Evolutionary conservation across 92 coral and sea anemone species (phyloP), one percentile per base, ranked within the genome.

Genomic region (Phenganax stokvisi): DNA sequence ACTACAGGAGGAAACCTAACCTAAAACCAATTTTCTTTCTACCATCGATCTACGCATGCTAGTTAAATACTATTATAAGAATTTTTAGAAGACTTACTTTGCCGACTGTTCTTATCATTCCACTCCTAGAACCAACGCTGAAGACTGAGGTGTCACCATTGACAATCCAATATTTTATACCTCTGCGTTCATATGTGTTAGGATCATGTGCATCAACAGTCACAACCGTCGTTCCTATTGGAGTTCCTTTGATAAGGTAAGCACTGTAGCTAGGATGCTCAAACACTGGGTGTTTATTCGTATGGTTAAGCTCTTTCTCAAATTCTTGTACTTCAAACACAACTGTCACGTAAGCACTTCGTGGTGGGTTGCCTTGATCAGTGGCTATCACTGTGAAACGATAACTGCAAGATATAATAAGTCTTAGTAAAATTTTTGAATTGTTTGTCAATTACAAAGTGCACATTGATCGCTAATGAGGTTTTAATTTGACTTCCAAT

Each of bases 131-230:
- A 30, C 56, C 80, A 17, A 75, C 51, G 12, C 29, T 8, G 31
- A 75, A 75, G 47, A 61, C 54, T 12, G 12, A 10, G 66, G 28
- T 65, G 29, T 54, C 60, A 7, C 80, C 67, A 10, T 65, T 75
- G 65, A 9, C 25, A 15, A 75, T 56, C 51, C 4, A 55, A 56
- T 75, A 75, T 37, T 31, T 20, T 10, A 75, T 75, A n/a, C 30
- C 27, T 56, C 12, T n/a, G 47, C 11, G 56, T 11, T 75, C 66
- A 10, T 20, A 17, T 20, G 15, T 57, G 66, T 56, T 65, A 9
- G 80, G 80, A 28, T 75, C 80, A 51, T 75, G 51, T 9, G 80
- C 80, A 25, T 51, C 65, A 8, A 75, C 80, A 16, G 62, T 27
- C 27, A n/a, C 10, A 16, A 75, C 67, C 6, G 25, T 5, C 6